Percentiles rank a stretch among this genome's conserved stretches.
phyloP scores from a whole-genome alignment of 2,797 vertebrate genomes.

The Synanceia verrucosa region DNA sequence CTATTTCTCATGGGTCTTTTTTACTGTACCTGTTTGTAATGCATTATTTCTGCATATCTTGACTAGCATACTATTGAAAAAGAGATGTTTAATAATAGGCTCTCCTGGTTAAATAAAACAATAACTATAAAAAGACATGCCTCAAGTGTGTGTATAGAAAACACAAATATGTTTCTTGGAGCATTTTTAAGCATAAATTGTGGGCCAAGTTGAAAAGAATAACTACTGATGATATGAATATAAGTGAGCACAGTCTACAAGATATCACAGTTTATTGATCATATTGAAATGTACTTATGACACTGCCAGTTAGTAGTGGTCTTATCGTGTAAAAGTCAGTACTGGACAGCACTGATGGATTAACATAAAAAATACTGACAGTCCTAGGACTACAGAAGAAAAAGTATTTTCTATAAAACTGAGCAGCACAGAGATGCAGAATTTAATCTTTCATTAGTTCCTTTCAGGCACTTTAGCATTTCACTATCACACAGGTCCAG shows the following conservation, averaged over 20 bases:
- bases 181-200: neutral
- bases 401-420: slow-evolving; percentile 10
- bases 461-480: slow-evolving; percentile 67
- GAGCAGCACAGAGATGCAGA: slow-evolving; percentile 4
- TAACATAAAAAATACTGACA: slow-evolving; percentile 40
- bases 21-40: neutral
- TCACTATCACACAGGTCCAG: slow-evolving; percentile 17
- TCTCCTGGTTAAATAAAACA: neutral
- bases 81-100: neutral
- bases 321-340: slow-evolving; percentile 15
- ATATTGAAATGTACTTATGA: slow-evolving; percentile 32
- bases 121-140: neutral
- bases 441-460: slow-evolving; percentile 7
- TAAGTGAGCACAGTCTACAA: slow-evolving; percentile 31
- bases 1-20: neutral
- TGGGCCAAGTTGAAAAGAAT: neutral
- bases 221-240: neutral
- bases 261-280: slow-evolving; percentile 62
- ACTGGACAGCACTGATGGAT: slow-evolving; percentile 11
- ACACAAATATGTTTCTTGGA: neutral
- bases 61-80: neutral
- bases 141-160: neutral
- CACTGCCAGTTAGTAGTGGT: slow-evolving; percentile 30
- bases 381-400: slow-evolving; percentile 4
- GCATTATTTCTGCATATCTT: neutral